Base-by-base conservation (phyloP, 2,797 vertebrate species). In the Urocyon cinereoargenteus region DNA sequence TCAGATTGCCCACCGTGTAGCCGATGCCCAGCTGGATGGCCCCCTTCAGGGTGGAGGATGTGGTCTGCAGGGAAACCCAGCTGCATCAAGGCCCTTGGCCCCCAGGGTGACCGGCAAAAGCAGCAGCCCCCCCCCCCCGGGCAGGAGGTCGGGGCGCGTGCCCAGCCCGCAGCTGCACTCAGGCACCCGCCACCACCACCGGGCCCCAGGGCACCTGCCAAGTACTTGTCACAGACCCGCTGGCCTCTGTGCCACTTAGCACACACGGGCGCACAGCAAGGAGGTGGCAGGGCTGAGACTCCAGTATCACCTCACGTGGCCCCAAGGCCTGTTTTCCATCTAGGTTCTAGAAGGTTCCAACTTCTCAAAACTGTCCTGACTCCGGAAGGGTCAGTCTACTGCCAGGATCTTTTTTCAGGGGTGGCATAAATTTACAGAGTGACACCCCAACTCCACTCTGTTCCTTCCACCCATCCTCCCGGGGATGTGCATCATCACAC, bases 11-110 rank as follows among this genome's bases (percentile, higher is more conserved):
- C 5, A 99, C 99, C 0, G 99, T 99, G 96, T 99, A 99, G 78
- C 99, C 99, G n/a, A 99, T 99, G 22, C 99, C 99, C 77, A 99
- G 98, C 98, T 99, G 99, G 98, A 99, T 99, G 98, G 99, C 99
- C 1, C 99, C 99, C 98, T 99, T 99, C 98, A 99, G 99, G 15
- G 99, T 99, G 87, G 99, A 99, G 9, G 99, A 99, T n/a, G 99
- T 99, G 96, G 99, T 99, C 99, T 99, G 98, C 3, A 6, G 97
- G 70, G 86, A 96, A 49, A 82, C n/a, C 70, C 45, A 68, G 79
- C 40, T 15, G 19, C 19, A 22, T 89, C 77, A 91, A 28, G 5
- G 8, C 51, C 73, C 68, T 10, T 4, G 0, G 19, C n/a, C 19
- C 5, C n/a, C 21, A 24, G 5, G 31, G 55, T 5, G 34, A 10